These are phyloP conservation scores for Eupithecia subumbrata DNA, from an alignment of 2,888 invertebrate species.

Conservation along the genomic window DNA sequence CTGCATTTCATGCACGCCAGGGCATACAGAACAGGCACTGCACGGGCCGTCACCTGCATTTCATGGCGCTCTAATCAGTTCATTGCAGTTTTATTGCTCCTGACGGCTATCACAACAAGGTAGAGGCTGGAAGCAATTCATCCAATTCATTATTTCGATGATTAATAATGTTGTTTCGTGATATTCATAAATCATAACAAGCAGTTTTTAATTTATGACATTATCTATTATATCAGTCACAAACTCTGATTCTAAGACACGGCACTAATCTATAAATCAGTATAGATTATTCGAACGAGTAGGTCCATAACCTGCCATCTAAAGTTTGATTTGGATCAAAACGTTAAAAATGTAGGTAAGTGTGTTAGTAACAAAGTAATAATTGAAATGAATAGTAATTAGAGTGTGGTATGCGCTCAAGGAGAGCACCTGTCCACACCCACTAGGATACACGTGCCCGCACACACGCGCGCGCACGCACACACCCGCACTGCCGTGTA, in stretches of 20 bases:
- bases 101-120: neutral
- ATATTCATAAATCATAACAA: neutral
- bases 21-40: neutral
- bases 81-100: neutral
- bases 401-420: constrained; percentile 39
- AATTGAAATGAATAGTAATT: constrained; percentile 8
- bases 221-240: neutral
- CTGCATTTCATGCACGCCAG: too few relatives aligned
- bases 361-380: neutral
- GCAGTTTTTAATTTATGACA: neutral
- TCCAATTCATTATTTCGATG: neutral
- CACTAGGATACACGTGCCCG: constrained; percentile 47
- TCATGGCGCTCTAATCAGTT: constrained; percentile 12
- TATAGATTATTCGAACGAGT: neutral
- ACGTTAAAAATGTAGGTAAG: neutral
- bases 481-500: constrained; percentile 21
- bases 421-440: constrained; percentile 59
- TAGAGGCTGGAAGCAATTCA: neutral
- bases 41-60: constrained; percentile 13
- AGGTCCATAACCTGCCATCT: neutral
- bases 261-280: neutral
- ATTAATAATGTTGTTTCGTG: neutral
- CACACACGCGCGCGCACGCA: neutral
- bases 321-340: neutral
- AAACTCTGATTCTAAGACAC: neutral